Base-by-base conservation (phyloP, 2,113 vertebrate genomes). In the Pelusios castaneus region DNA sequence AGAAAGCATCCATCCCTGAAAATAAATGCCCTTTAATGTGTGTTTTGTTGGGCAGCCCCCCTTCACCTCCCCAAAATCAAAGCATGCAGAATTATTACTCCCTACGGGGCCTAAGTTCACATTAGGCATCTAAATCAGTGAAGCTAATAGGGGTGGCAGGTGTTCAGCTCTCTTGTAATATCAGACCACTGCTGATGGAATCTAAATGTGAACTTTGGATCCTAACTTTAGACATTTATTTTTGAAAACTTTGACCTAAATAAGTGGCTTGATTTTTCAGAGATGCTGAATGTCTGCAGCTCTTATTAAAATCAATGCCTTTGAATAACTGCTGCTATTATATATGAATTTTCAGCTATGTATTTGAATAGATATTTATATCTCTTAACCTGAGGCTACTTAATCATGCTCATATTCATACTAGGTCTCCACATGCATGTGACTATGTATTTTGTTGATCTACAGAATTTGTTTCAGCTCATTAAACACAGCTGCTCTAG, bases 241-340 rank as follows among this genome's bases (percentile, higher is more conserved):
- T 96, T 84, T 85, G 43, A 89, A 95, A 89, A 87, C 41, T 47
- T 76, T 81, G 92, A 92, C 93, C 92, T 90, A 92, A 96, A 91
- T 94, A 97, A 95, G 10, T 91, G 84, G 80, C 80, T 76, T 93
- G 81, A 88, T 96, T n/a, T 96, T 95, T 87, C 79, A 79, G 76
- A 93, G 70, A 85, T 25, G 52, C 34, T 85, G 79, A 67, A 29
- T 52, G 25, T 85, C 29, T 95, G 56, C 0, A 0, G 38, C 22
- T 91, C 84, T 95, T 84, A 85, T 95, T 95, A 92, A 92, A 96
- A 95, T 95, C 93, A 91, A 87, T 95, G 94, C 12, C 11, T 95
- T 38, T 94, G 91, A 91, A 83, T 84, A 90, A 89, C 87, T 90
- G 82, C 47, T 49, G 38, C 73, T 87, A 63, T 25, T 49, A 14